phyloP scores from a whole-genome alignment of 2,797 vertebrate species.

The Microctenopoma steveboyesi region DNA sequence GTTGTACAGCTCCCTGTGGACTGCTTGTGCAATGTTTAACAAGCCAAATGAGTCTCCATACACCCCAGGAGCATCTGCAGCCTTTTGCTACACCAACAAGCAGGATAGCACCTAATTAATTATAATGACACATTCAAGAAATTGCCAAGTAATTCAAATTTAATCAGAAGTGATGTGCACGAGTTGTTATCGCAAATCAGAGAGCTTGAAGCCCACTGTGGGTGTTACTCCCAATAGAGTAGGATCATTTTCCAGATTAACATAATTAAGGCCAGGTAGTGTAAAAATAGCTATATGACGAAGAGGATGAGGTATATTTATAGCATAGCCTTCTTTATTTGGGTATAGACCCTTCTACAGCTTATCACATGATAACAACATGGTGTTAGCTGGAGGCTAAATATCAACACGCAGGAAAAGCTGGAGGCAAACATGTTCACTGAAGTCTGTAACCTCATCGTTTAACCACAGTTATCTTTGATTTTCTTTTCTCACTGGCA shows the following conservation, averaged over 20 bases:
- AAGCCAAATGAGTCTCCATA: constrained; percentile 35
- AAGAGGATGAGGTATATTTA: not conserved
- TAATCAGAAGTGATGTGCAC: constrained; percentile 45
- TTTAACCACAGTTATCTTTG: too few species aligned
- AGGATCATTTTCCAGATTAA: constrained; percentile 26
- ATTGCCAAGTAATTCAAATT: constrained; percentile 27
- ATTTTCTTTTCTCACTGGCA: too few species aligned
- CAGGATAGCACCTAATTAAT: constrained; percentile 57
- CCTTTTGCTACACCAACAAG: constrained; percentile 27
- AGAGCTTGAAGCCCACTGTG: constrained; percentile 10
- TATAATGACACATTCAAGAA: constrained; percentile 56
- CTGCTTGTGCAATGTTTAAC: constrained; percentile 47
- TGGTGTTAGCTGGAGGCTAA: too few species aligned
- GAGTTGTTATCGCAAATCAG: constrained; percentile 48
- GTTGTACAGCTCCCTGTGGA: constrained; percentile 20
- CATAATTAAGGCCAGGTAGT: constrained; percentile 33
- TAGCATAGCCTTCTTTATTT: not conserved
- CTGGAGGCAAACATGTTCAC: too few species aligned
- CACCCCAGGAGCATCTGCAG: constrained; percentile 34
- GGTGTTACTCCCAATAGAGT: constrained; percentile 20
- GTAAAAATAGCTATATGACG: constrained; percentile 8
- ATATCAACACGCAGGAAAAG: too few species aligned
- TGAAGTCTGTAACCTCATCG: too few species aligned
- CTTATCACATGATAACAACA: too few species aligned
- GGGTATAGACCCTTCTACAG: too few species aligned